Conservation (phyloP, 2,888 invertebrate genomes). For the Alloplasta piceator region DNA sequence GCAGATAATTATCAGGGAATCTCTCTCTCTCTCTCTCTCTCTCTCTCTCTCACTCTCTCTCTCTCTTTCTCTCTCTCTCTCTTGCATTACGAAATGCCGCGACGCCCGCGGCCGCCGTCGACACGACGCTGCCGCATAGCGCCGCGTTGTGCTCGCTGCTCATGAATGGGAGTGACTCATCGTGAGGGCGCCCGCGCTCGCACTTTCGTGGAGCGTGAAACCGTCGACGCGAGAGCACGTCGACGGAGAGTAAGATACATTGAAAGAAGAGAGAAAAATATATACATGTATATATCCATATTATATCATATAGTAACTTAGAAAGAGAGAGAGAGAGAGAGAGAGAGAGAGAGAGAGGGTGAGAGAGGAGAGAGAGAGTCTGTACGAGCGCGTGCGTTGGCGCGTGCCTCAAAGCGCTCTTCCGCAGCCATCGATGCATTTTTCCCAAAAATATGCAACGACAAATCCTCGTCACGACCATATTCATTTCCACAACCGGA, state of each 20-base stretch:
- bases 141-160: conserved; percentile 38
- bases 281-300: conserved; percentile 17
- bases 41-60: conserved; percentile 36
- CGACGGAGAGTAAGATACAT: conserved; percentile 41
- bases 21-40: conserved; percentile 52
- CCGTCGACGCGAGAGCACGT: conserved; percentile 50
- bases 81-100: conserved; percentile 73
- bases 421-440: conserved; percentile 25
- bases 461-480: background rate
- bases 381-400: background rate
- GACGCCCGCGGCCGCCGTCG: conserved; percentile 70
- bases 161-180: conserved; percentile 69
- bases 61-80: conserved; percentile 38
- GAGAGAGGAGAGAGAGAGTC: background rate
- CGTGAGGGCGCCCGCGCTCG: conserved; percentile 62
- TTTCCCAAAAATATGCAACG: conserved; percentile 2
- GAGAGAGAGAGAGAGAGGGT: conserved; percentile 21
- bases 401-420: conserved; percentile 2
- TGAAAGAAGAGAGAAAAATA: background rate
- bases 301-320: conserved; percentile 6
- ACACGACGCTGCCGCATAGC: conserved; percentile 5
- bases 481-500: conserved; percentile 14
- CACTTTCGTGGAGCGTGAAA: conserved; percentile 56
- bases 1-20: conserved; percentile 67
- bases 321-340: conserved; percentile 7